phyloP scores from a whole-genome alignment of 2,888 invertebrate genomes.

The Limnephilus lunatus region DNA sequence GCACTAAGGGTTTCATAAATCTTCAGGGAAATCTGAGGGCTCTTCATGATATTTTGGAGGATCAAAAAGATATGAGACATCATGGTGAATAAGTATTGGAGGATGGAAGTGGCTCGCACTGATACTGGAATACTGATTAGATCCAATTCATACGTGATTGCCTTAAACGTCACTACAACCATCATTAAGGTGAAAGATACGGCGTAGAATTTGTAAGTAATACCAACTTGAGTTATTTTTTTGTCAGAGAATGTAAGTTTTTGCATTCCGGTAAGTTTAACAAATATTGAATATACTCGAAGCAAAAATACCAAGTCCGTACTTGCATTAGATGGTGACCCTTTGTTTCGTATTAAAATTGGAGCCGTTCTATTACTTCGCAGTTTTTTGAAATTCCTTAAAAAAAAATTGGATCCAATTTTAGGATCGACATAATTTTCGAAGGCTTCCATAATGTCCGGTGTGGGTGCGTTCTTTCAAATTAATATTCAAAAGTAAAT shows the following conservation, averaged over 20 bases:
- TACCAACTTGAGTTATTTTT: constrained; percentile 13
- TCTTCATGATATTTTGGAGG: constrained; percentile 8
- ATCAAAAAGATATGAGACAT: neutral
- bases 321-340: neutral
- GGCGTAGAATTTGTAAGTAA: constrained; percentile 45
- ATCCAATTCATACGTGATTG: neutral
- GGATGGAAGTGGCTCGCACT: neutral
- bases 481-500: too few species aligned
- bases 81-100: neutral
- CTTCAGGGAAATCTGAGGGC: constrained; percentile 27
- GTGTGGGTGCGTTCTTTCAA: neutral
- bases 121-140: neutral
- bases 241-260: constrained; percentile 7
- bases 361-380: neutral
- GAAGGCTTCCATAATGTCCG: neutral
- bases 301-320: constrained; percentile 30
- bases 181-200: neutral
- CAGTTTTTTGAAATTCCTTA: neutral
- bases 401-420: neutral
- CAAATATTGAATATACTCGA: constrained; percentile 10
- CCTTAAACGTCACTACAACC: neutral
- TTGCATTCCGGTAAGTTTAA: constrained; percentile 48
- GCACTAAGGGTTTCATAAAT: constrained; percentile 10
- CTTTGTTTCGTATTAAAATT: neutral
- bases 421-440: neutral